phyloP scores from a whole-genome alignment of 2,113 vertebrate species.

The Lagopus muta region DNA sequence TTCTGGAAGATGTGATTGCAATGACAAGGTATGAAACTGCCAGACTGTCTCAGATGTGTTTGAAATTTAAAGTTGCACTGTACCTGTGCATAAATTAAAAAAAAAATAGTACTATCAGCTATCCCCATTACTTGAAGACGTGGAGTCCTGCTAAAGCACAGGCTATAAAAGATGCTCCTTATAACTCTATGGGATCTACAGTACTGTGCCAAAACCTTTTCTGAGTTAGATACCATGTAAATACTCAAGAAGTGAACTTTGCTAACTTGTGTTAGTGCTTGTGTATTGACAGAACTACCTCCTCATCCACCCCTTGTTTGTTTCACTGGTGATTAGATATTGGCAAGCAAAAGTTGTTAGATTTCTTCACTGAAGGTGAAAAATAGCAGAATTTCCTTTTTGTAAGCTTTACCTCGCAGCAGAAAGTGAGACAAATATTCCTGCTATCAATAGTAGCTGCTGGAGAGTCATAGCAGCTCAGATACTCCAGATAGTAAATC shows the following conservation, averaged over 20 bases:
- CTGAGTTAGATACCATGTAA: background rate
- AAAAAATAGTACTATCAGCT: background rate
- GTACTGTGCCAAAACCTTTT: background rate
- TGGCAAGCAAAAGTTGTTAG: background rate
- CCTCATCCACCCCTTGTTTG: background rate
- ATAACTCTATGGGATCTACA: background rate
- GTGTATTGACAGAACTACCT: background rate
- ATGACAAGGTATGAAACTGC: slow-evolving; percentile 83
- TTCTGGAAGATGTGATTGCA: slow-evolving; percentile 92
- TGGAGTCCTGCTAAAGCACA: background rate
- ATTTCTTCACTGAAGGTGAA: background rate
- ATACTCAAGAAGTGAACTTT: background rate
- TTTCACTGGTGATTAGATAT: background rate
- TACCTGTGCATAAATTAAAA: background rate
- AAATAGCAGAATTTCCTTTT: background rate
- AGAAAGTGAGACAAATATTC: background rate
- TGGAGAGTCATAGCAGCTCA: background rate
- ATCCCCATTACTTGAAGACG: background rate
- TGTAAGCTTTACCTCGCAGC: background rate
- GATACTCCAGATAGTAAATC: background rate
- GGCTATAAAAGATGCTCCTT: background rate
- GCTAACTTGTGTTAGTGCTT: background rate
- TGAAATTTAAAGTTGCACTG: background rate
- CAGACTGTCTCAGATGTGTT: background rate
- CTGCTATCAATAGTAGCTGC: background rate